Base-by-base conservation (phyloP, 2,888 invertebrate genomes). In the Chrysotoxum bicinctum region DNA sequence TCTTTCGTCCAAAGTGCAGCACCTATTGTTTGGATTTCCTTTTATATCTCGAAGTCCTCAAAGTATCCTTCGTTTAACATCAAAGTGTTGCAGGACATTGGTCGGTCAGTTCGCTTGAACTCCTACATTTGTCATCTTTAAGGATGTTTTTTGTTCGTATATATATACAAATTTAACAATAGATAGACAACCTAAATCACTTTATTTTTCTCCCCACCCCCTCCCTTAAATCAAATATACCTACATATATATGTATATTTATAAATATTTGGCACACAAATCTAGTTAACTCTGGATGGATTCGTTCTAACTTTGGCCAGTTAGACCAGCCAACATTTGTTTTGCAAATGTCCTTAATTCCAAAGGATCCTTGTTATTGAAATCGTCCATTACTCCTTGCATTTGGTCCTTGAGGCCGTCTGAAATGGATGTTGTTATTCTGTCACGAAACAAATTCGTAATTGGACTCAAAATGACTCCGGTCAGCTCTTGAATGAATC, bases 381-480 rank as follows among this genome's bases (percentile, higher is more conserved):
- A 91, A 70, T 92, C 91, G 80, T 90, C 90, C 88, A 92, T 90
- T 12, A 91, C 88, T 26, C 87, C 79, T 77, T 90, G 90, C 89
- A 92, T 90, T 88, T 91, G 91, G 19, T 88, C 89, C 74, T 91
- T 91, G 3, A 92, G 88, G 1, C 90, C 90, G 76, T 91, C 91
- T 30, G 92, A 91, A 77, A 92, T 92, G 16, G 91, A 90, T 21
- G 91, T 90, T 8, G 91, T 91, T 48, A 92, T 91, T 19, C 90
- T 89, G 86, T 91, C 89, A 48, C 90, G 90, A 66, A 92, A 91
- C 14, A 91, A 85, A 83, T 90, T 91, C 60, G 91, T 91, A 56
- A 92, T 91, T n/a, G 92, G 92, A 82, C 90, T 90, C 70, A 92
- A 88, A 82, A 92, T 90, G 16, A 90, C 87, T n/a, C 91, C 90